Evolutionary conservation across 2,113 vertebrate species (phyloP), one percentile per base, ranked within the genome.

Genomic region (Hippocampus mohnikei): DNA sequence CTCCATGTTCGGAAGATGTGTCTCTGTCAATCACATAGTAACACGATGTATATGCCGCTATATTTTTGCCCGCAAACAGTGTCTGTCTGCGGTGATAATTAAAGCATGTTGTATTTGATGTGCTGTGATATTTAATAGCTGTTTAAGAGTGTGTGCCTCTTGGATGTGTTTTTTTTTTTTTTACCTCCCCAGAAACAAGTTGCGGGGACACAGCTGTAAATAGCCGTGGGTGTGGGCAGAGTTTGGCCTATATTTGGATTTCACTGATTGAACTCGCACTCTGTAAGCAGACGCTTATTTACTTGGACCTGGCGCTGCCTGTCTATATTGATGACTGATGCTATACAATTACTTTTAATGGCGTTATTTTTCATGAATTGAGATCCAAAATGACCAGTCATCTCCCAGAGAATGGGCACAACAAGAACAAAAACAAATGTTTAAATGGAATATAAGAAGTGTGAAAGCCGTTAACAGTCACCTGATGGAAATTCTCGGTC

Each of bases 181-280:
- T 55, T 79, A 78, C 72, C 77, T 72, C 74, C 73, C 27, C 75
- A 67, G 73, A 20, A 3, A 65, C 27, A 71, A 78, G 72, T 78
- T 69, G 70, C 62, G 73, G 78, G 82, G 84, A 74, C 81, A 71
- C 65, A 73, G 86, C 87, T 89, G 79, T 88, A 90, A 90, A 90
- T 91, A 90, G 86, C 81, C 68, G 50, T 67, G 83, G 85, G 86
- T 84, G 85, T 53, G 80, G 83, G 81, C 86, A 81, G 71, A 81
- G 76, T 79, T 85, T 76, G 71, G 67, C 78, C 84, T 90, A 89
- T 84, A 87, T 91, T 86, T 90, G 66, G 63, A 79, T 72, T 74
- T 72, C 56, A 79, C 76, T 83, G 48, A 66, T 72, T 80, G 73
- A 81, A 71, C 75, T 68, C 72, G 27, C 15, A 33, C 66, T 78